Conservation (phyloP, 2,113 vertebrate genomes). For the Euleptes europaea region DNA sequence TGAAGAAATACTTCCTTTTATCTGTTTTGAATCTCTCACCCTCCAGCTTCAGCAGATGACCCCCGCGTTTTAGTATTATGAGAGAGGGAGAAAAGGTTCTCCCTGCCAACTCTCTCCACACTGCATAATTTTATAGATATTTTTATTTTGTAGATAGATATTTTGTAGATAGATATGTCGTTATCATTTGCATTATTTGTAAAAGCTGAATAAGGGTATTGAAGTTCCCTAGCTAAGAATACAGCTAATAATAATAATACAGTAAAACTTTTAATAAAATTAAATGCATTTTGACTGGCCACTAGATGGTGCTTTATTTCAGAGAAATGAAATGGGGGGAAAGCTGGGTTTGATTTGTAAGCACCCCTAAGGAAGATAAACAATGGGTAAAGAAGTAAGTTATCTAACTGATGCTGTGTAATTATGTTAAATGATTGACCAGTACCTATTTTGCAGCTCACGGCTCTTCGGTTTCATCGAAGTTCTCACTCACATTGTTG, state of each 20-base stretch:
- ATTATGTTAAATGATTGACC: not conserved
- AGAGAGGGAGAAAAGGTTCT: no score
- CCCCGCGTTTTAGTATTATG: no score
- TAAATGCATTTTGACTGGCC: slow-evolving; percentile 34
- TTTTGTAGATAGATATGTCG: no score
- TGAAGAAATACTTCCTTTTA: no score
- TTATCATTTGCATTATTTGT: no score
- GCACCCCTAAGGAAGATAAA: slow-evolving; percentile 18
- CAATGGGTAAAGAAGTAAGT: not conserved
- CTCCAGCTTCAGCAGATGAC: no score
- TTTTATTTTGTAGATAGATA: no score
- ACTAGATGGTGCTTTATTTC: slow-evolving; percentile 70
- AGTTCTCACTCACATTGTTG: not conserved
- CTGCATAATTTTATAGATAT: no score
- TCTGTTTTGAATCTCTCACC: no score
- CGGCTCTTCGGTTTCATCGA: not conserved
- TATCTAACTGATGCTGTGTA: not conserved
- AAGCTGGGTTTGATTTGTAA: not conserved
- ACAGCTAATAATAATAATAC: fast-evolving
- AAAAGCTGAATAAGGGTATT: not conserved
- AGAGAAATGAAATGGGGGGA: slow-evolving; percentile 35
- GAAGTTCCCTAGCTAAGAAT: not conserved
- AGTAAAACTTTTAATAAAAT: not conserved
- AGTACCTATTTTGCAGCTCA: not conserved
- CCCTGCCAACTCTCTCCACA: no score